A percentile compares a stretch with the other conserved stretches of the same genome.
Conservation (phyloP, 2,113 vertebrate genomes). For the Tylochromis polylepis region DNA sequence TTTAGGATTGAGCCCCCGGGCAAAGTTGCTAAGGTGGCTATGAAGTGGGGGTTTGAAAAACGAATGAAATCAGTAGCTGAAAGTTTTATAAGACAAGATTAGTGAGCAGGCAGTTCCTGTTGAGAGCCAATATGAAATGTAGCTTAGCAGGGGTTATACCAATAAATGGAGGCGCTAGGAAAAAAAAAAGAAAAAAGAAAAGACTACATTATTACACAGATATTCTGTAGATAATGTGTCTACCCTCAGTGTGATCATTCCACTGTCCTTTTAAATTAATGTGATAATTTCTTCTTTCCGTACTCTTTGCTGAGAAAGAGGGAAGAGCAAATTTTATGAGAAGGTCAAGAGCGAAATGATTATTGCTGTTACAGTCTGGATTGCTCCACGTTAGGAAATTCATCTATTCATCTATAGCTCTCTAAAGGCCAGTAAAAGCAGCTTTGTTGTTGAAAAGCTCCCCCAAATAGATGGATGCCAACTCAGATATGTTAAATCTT, state of each 20-base stretch:
- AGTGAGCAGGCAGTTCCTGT: not conserved
- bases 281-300: not conserved
- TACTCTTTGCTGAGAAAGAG: not conserved
- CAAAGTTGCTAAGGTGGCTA: not conserved
- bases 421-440: not conserved
- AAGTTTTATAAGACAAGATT: not conserved
- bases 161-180: not conserved
- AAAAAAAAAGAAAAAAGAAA: not conserved
- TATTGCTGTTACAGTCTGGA: not conserved
- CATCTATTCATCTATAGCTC: not conserved
- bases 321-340: not conserved
- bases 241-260: not conserved
- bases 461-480: not conserved
- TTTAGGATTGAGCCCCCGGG: not conserved
- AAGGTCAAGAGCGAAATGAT: not conserved
- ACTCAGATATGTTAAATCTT: not conserved
- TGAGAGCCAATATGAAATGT: not conserved
- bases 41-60: not conserved
- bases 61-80: not conserved
- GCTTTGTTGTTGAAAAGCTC: not conserved
- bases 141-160: not conserved
- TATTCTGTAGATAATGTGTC: not conserved
- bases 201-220: not conserved
- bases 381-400: not conserved
- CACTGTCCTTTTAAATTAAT: not conserved